Evolutionary conservation across 2,113 vertebrate species (phyloP).

Genomic region (Elephantulus edwardii): DNA sequence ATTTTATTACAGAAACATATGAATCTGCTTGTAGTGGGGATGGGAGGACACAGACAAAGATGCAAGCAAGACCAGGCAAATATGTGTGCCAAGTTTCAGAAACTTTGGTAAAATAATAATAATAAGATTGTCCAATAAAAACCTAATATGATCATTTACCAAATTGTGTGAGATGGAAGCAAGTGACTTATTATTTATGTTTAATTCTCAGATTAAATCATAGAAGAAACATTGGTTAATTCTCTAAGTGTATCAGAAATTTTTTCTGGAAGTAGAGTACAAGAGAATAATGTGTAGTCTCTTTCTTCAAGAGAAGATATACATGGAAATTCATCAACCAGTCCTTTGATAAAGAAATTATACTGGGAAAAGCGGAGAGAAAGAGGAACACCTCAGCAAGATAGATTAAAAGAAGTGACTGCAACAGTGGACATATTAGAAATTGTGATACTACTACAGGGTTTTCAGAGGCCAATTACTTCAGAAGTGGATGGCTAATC

Average conservation of each 20-base stretch:
- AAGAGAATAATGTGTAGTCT: background rate
- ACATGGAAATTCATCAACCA: no score
- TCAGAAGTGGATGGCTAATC: no score
- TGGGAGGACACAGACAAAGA: accelerated
- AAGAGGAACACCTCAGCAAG: no score
- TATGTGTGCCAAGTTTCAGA: background rate
- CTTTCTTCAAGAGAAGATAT: background rate
- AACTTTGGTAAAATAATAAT: background rate
- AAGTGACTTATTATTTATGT: background rate
- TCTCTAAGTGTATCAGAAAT: background rate
- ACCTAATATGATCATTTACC: background rate
- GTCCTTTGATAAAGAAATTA: no score
- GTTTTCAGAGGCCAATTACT: no score
- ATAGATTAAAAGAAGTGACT: no score
- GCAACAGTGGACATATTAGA: no score
- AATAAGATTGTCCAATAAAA: background rate
- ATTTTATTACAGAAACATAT: background rate
- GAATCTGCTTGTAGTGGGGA: background rate
- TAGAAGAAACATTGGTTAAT: background rate
- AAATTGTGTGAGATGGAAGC: background rate
- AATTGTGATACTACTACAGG: no score
- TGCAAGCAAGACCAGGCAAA: no score
- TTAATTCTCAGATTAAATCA: background rate
- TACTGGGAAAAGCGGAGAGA: no score
- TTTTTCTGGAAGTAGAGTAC: background rate